Evolutionary conservation across 2,888 invertebrate genomes (phyloP).

Genomic region (Melipona bicolor): DNA sequence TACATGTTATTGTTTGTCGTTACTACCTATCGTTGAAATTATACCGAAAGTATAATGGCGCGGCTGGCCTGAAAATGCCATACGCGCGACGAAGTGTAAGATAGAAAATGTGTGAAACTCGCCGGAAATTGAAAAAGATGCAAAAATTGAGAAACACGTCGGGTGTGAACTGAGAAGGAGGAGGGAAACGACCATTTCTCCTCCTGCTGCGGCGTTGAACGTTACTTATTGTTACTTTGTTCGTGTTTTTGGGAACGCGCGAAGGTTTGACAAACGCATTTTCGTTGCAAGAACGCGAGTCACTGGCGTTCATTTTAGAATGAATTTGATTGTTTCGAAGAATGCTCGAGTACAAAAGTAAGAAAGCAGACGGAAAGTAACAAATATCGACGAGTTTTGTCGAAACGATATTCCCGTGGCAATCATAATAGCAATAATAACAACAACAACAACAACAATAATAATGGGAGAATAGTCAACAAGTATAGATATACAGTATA

Average conservation of each 20-base stretch:
- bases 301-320: neutral
- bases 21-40: neutral
- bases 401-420: neutral
- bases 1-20: neutral
- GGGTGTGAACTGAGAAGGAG: too few relatives aligned
- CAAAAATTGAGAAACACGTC: too few relatives aligned
- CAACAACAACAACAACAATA: too few relatives aligned
- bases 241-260: constrained; percentile 1
- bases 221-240: constrained; percentile 22
- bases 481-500: neutral
- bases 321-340: too few relatives aligned
- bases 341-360: neutral
- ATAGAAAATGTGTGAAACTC: too few relatives aligned
- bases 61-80: too few relatives aligned
- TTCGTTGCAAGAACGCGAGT: constrained; percentile 11
- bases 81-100: too few relatives aligned
- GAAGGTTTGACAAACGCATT: constrained; percentile 23
- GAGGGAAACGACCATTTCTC: neutral
- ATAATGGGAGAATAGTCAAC: neutral
- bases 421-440: too few relatives aligned
- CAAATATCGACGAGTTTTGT: neutral
- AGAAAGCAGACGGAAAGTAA: neutral
- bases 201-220: constrained; percentile 8
- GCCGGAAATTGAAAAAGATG: too few relatives aligned
- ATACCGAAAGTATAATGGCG: neutral